These are phyloP conservation scores for Meandrina meandrites DNA, from an alignment of 92 coral and sea anemone species.

Conservation along the genomic window DNA sequence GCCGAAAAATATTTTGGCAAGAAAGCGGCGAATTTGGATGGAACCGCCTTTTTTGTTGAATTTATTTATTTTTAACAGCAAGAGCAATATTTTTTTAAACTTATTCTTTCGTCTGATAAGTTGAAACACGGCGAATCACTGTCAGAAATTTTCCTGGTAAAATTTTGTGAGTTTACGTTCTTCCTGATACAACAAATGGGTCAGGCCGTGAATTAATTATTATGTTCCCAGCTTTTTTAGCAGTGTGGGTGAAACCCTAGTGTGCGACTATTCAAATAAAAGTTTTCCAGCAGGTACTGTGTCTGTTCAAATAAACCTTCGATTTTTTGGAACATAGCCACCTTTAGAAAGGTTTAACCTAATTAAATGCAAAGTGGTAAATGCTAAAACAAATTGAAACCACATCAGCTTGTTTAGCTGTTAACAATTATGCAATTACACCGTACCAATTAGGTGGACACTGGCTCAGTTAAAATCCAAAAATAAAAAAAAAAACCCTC, in stretches of 20 bases:
- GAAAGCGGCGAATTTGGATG: background rate
- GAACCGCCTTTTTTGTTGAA: background rate
- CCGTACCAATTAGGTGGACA: background rate
- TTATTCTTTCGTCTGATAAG: background rate
- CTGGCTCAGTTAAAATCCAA: background rate
- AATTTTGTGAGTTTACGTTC: background rate
- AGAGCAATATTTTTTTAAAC: background rate
- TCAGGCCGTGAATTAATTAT: background rate
- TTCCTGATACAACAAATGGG: background rate
- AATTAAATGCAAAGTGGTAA: conserved; percentile 5
- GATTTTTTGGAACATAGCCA: background rate
- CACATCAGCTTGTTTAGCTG: background rate
- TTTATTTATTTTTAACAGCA: background rate
- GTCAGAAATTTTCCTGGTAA: background rate
- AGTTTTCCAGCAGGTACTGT: background rate
- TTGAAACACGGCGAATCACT: too few relatives aligned
- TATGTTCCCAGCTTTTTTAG: background rate
- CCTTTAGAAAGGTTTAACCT: background rate
- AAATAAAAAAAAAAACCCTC: background rate
- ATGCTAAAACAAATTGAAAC: conserved; percentile 11
- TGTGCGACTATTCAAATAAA: background rate
- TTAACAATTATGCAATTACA: background rate
- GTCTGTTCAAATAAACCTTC: background rate
- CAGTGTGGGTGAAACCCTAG: background rate
- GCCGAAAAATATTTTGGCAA: background rate